Evolutionary conservation across 2,797 vertebrate genomes (phyloP).

Genomic region (Sciaenops ocellatus): DNA sequence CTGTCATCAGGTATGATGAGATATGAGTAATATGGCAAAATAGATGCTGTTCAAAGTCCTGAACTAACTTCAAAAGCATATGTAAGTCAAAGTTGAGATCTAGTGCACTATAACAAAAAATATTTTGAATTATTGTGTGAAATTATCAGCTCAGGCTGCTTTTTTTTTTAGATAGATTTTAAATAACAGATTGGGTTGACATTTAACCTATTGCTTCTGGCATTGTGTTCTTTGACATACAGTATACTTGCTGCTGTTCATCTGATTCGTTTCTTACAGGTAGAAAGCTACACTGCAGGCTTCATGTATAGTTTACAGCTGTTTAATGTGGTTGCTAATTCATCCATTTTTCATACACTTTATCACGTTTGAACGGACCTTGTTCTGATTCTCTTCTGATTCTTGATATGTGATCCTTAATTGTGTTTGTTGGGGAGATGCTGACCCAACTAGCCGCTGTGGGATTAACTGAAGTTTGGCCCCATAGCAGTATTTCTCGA

Average conservation of each 20-base stretch:
- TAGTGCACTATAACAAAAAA: neutral
- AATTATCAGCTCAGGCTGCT: no score
- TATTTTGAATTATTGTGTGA: neutral
- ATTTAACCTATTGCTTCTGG: slow-evolving; percentile 11
- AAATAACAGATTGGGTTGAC: neutral
- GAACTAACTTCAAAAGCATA: slow-evolving; percentile 13
- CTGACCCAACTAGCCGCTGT: slow-evolving; percentile 36
- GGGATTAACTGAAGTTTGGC: slow-evolving; percentile 64
- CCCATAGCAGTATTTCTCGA: slow-evolving; percentile 46
- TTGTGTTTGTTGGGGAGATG: slow-evolving; percentile 51
- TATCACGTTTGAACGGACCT: slow-evolving; percentile 22
- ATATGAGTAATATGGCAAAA: slow-evolving; percentile 19
- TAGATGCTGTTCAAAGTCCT: slow-evolving; percentile 17
- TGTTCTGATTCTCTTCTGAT: slow-evolving; percentile 36
- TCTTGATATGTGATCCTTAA: slow-evolving; percentile 18
- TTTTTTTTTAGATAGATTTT: slow-evolving; percentile 1
- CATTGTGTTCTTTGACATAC: slow-evolving; percentile 3
- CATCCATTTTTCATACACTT: slow-evolving; percentile 41
- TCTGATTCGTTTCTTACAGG: neutral
- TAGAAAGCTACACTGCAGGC: neutral
- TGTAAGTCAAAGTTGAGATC: neutral
- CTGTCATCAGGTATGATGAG: slow-evolving; percentile 23
- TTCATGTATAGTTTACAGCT: neutral
- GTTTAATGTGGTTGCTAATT: slow-evolving; percentile 5
- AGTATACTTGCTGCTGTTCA: neutral